Percentiles rank a stretch among this genome's conserved stretches.
These are phyloP conservation scores for Trachurus trachurus DNA, from an alignment of 2,797 vertebrate genomes.

Conservation along the genomic window DNA sequence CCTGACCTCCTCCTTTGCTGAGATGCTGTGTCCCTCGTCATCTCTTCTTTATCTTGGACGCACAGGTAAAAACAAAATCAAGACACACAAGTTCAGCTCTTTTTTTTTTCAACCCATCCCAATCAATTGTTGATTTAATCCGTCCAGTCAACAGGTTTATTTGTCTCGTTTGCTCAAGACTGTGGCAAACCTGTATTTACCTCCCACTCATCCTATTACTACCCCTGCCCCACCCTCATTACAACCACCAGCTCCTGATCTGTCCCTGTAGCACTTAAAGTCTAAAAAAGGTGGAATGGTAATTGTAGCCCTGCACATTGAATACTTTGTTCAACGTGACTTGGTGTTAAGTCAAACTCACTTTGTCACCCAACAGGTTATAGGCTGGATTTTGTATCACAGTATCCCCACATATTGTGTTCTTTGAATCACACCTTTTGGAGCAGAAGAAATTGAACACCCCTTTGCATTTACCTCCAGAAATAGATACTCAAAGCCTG, in stretches of 20 bases:
- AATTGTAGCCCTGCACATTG: conserved; percentile 18
- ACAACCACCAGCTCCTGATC: neutral
- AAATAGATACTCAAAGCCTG: conserved; percentile 11
- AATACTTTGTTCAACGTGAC: conserved; percentile 10
- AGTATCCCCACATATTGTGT: neutral
- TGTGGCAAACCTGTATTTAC: conserved; percentile 33
- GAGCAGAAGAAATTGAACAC: conserved; percentile 33
- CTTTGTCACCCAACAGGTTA: conserved; percentile 10
- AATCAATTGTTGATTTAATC: conserved; percentile 29
- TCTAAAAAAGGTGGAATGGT: neutral
- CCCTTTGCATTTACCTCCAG: neutral
- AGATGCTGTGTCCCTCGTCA: conserved; percentile 94
- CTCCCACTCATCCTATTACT: neutral
- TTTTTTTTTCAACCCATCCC: neutral
- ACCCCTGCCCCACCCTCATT: neutral
- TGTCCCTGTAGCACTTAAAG: neutral
- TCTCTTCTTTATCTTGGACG: conserved; percentile 96
- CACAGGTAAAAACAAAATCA: conserved; percentile 82
- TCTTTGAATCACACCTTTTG: neutral
- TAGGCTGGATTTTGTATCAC: conserved; percentile 29
- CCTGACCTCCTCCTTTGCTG: conserved; percentile 94
- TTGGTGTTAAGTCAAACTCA: conserved; percentile 42
- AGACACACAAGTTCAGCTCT: neutral
- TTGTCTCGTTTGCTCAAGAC: conserved; percentile 13
- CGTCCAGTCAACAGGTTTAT: neutral